Evolutionary conservation across 1,140 invertebrate genomes (phyloP).

Genomic region (Papilio dardanus): DNA sequence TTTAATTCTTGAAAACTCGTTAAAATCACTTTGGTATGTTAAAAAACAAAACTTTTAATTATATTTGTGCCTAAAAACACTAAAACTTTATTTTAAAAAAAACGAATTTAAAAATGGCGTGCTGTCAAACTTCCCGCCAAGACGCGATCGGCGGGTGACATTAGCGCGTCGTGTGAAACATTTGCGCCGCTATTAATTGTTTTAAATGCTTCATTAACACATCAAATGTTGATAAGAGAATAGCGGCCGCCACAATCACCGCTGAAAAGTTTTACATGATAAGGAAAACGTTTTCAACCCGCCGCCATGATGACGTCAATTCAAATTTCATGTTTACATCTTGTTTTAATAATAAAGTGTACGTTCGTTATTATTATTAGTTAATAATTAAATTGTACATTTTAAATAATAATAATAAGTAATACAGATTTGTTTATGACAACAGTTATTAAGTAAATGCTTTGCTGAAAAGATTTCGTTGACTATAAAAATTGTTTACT

Average conservation of each 20-base stretch:
- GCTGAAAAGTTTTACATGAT: slow-evolving; percentile 44
- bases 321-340: background rate
- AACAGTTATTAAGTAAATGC: no score
- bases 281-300: slow-evolving; percentile 40
- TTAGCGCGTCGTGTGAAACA: slow-evolving; percentile 40
- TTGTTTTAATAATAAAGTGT: background rate
- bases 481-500: no score
- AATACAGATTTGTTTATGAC: no score
- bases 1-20: background rate
- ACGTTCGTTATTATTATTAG: background rate
- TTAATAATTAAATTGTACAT: background rate
- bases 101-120: background rate
- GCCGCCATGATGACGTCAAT: slow-evolving; percentile 14
- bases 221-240: slow-evolving; percentile 47
- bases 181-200: slow-evolving; percentile 47
- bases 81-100: background rate
- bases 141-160: slow-evolving; percentile 31
- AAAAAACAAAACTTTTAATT: background rate
- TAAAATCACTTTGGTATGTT: background rate
- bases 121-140: slow-evolving; percentile 38
- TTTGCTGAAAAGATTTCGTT: no score
- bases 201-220: slow-evolving; percentile 49
- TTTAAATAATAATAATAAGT: no score
- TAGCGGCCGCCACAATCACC: slow-evolving; percentile 44
- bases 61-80: background rate